Evolutionary conservation across 2,797 vertebrate species (phyloP), one percentile per base, ranked within the genome.

Genomic region (Scolopax bukidnonensis): DNA sequence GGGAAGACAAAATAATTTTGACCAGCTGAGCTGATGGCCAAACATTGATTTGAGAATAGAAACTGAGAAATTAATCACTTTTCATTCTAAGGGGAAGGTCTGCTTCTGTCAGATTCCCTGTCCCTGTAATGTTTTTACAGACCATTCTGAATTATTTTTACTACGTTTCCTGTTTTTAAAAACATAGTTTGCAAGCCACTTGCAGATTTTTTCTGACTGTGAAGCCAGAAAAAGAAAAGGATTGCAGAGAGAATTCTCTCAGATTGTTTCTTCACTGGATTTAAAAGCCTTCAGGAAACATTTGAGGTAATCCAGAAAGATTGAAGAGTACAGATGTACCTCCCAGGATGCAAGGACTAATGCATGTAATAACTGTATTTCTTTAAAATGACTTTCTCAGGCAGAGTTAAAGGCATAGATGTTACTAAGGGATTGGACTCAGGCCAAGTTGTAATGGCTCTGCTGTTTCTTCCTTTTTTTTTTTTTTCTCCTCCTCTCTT

Each of bases 211-310:
- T 45, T 17, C 74, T 79, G 69, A 86, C 59, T 47, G 32, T 10
- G 43, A 60, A 81, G 47, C 45, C 79, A 85, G 92, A 70, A 82
- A 91, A 94, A 74, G 63, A 85, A 95, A 95, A 94, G 65, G 65
- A 83, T 77, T 93, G 69, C 75, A 84, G 86, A 3, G 8, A 92
- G 65, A 92, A 90, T 90, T 94, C 80, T 71, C 51, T 77, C 86
- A 88, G 94, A 91, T 96, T 79, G 57, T 56, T 56, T 95, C 82
- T 97, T 92, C 53, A 74, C 88, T 95, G 93, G 89, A 93, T 96
- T 97, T 94, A 80, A 96, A 95, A 96, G 88, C 91, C 95, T 97
- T 97, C 96, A 97, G 78, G 90, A 97, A 96, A 95, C 67, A 70
- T 88, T 87, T 83, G 77, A 92, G 78, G 87, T 57, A 95, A 96